These are phyloP conservation scores for Venustaconcha ellipsiformis DNA, from an alignment of 1,140 invertebrate species.

Conservation along the genomic window DNA sequence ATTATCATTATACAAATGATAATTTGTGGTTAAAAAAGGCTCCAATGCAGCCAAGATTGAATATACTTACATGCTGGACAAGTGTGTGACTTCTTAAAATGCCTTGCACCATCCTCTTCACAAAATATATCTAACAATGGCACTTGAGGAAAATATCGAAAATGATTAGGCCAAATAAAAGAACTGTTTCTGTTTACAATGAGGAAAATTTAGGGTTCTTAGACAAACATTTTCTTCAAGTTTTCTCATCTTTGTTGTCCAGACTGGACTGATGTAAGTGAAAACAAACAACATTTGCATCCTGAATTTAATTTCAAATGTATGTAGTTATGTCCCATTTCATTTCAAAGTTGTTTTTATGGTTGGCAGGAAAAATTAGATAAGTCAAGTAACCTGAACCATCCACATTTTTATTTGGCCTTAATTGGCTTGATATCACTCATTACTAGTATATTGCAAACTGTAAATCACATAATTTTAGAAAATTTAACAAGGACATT, in stretches of 20 bases:
- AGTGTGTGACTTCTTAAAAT: constrained; percentile 59
- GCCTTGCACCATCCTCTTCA: constrained; percentile 63
- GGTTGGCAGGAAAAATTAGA: too few species aligned
- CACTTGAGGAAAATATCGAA: constrained; percentile 6
- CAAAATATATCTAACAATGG: constrained; percentile 61
- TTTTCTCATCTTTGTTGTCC: too few species aligned
- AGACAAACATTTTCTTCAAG: too few species aligned
- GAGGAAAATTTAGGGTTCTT: too few species aligned
- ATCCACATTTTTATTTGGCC: too few species aligned
- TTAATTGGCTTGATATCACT: background rate
- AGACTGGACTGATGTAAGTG: too few species aligned
- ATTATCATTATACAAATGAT: too few species aligned
- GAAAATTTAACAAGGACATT: background rate
- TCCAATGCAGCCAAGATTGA: background rate
- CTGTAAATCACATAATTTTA: background rate
- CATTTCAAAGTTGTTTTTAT: too few species aligned
- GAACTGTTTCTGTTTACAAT: too few species aligned
- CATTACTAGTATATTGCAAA: background rate
- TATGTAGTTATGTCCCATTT: background rate
- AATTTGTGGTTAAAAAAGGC: background rate
- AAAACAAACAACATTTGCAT: too few species aligned
- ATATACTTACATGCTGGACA: constrained; percentile 64
- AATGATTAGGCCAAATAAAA: too few species aligned
- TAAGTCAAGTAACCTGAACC: too few species aligned
- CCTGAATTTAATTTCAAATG: background rate